phyloP scores from a whole-genome alignment of 2,888 invertebrate species.

The Limnephilus marmoratus region DNA sequence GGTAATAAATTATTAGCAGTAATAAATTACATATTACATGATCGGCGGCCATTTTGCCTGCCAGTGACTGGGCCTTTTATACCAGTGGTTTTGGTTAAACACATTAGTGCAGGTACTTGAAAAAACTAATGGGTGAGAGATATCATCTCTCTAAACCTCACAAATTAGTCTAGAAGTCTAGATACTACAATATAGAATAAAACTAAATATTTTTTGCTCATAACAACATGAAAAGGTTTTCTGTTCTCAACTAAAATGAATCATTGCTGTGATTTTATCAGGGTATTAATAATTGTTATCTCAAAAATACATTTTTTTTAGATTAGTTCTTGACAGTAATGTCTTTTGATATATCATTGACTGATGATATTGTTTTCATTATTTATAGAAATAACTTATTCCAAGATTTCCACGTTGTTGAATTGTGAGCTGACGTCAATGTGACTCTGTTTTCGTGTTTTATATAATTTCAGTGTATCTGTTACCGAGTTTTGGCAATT shows the following conservation, averaged over 20 bases:
- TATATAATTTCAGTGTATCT: not conserved
- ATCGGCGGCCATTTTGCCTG: not conserved
- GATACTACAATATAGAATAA: not conserved
- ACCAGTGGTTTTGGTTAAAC: not conserved
- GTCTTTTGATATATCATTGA: not conserved
- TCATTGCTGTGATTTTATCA: not conserved
- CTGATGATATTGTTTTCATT: not conserved
- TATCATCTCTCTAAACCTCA: not conserved
- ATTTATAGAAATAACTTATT: not conserved
- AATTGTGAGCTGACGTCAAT: not conserved
- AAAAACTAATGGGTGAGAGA: not conserved
- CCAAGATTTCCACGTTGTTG: not conserved
- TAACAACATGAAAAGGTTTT: not conserved
- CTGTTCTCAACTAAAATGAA: not conserved
- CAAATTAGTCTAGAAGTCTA: not conserved
- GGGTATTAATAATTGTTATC: not conserved
- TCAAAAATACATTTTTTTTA: not conserved
- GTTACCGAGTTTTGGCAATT: not conserved
- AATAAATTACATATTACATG: not conserved
- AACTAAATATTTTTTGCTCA: not conserved
- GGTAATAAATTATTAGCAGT: too few species aligned
- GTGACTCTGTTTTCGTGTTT: not conserved
- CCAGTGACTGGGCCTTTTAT: not conserved
- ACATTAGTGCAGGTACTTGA: not conserved
- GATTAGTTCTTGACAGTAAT: not conserved